A percentile compares a stretch with the other conserved stretches of the same genome.
phyloP scores from a whole-genome alignment of 2,888 invertebrate species.

The Lysandra bellargus region DNA sequence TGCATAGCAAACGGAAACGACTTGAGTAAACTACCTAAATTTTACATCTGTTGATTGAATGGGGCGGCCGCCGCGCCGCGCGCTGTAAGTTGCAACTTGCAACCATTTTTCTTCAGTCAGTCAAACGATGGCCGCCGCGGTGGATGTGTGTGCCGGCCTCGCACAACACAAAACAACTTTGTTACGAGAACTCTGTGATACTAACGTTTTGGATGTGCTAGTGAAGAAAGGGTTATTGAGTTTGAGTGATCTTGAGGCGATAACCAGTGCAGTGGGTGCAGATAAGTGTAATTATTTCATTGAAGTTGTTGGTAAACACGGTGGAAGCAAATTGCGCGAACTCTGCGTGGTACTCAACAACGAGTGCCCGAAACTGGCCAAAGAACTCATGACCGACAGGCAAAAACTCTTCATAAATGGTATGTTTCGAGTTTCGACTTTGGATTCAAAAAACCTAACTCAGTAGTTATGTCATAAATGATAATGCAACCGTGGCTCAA shows the following conservation, averaged over 20 bases:
- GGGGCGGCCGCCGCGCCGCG: conserved; percentile 40
- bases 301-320: conserved; percentile 83
- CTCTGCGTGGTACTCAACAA: conserved; percentile 82
- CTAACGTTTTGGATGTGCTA: conserved; percentile 82
- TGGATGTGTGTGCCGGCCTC: conserved; percentile 81
- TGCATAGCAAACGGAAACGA: conserved; percentile 27
- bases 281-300: conserved; percentile 82
- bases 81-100: conserved; percentile 40
- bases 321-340: conserved; percentile 81
- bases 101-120: conserved; percentile 49
- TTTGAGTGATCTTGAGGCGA: conserved; percentile 81
- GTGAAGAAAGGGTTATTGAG: conserved; percentile 84
- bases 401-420: conserved; percentile 74
- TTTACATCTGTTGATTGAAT: conserved; percentile 53
- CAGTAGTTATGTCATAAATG: background rate
- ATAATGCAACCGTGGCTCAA: background rate
- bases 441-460: background rate
- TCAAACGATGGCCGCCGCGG: conserved; percentile 76
- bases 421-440: conserved; percentile 49
- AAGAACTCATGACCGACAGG: conserved; percentile 82
- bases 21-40: conserved; percentile 35
- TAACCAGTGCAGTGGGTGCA: conserved; percentile 67
- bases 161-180: conserved; percentile 82
- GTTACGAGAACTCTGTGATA: conserved; percentile 82
- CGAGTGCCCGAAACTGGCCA: conserved; percentile 83